These are phyloP conservation scores for Chelon auratus DNA, from an alignment of 2,797 vertebrate genomes.

Conservation along the genomic window DNA sequence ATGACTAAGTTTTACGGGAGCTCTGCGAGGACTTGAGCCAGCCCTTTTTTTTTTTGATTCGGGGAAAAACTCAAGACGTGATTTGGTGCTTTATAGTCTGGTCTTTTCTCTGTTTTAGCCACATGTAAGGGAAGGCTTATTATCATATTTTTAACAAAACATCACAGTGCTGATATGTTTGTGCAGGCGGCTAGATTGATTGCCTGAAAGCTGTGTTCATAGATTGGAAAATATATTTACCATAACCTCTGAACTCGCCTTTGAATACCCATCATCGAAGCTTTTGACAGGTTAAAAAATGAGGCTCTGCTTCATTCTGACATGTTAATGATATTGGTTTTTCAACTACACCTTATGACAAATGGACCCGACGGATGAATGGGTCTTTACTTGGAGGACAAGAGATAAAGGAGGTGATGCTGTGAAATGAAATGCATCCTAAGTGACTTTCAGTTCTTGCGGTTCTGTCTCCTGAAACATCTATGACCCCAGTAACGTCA, in stretches of 20 bases:
- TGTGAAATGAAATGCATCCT: constrained; percentile 59
- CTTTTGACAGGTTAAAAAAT: constrained; percentile 56
- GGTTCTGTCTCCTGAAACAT: constrained; percentile 56
- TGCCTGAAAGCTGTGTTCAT: constrained; percentile 18
- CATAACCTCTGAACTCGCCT: constrained; percentile 39
- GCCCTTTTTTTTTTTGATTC: constrained; percentile 37
- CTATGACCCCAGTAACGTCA: constrained; percentile 61
- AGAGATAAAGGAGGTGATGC: constrained; percentile 12
- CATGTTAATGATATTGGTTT: constrained; percentile 42
- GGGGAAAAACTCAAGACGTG: constrained; percentile 33
- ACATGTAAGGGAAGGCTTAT: constrained; percentile 15
- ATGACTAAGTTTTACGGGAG: constrained; percentile 65
- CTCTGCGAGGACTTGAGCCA: constrained; percentile 48
- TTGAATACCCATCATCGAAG: constrained; percentile 39
- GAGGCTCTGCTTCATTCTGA: constrained; percentile 14
- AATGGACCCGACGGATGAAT: constrained; percentile 18
- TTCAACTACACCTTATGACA: constrained; percentile 29
- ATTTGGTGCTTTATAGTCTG: constrained; percentile 46
- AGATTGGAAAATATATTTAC: constrained; percentile 43
- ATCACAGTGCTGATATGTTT: constrained; percentile 31
- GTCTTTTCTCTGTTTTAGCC: constrained; percentile 23
- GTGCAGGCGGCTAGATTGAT: constrained; percentile 31
- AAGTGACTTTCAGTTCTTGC: constrained; percentile 59
- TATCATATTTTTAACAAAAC: constrained; percentile 14
- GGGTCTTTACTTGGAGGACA: constrained; percentile 20